phyloP scores from a whole-genome alignment of 2,113 vertebrate species.

The Butorides virescens region DNA sequence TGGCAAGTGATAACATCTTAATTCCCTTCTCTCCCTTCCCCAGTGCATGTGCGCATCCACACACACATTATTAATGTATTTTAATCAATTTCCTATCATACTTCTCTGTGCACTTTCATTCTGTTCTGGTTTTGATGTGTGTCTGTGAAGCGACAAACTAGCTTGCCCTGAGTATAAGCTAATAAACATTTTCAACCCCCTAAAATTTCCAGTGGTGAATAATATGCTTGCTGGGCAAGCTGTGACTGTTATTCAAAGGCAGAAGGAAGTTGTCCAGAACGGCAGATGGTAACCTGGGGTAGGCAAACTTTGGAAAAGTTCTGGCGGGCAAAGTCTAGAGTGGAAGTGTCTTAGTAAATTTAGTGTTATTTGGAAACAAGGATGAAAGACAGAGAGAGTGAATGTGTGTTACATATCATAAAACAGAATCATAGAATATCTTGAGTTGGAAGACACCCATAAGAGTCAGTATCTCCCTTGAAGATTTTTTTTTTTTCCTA shows the following conservation, averaged over 20 bases:
- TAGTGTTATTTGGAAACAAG: background rate
- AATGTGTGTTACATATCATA: background rate
- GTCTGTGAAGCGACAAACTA: background rate
- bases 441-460: background rate
- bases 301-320: background rate
- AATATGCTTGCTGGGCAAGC: background rate
- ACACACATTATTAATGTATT: background rate
- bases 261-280: slow-evolving; percentile 4
- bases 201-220: background rate
- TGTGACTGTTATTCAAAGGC: background rate
- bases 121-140: background rate
- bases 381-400: background rate
- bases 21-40: background rate
- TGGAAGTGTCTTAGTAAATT: background rate
- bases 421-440: background rate
- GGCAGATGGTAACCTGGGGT: slow-evolving; percentile 13
- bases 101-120: background rate
- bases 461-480: background rate
- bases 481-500: background rate
- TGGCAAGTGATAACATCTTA: background rate
- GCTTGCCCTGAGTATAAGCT: background rate
- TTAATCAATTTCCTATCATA: background rate
- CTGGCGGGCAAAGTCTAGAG: background rate
- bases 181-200: background rate
- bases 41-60: rapidly evolving